Base-by-base conservation (phyloP, 2,888 invertebrate genomes). In the Acrobasis suavella region DNA sequence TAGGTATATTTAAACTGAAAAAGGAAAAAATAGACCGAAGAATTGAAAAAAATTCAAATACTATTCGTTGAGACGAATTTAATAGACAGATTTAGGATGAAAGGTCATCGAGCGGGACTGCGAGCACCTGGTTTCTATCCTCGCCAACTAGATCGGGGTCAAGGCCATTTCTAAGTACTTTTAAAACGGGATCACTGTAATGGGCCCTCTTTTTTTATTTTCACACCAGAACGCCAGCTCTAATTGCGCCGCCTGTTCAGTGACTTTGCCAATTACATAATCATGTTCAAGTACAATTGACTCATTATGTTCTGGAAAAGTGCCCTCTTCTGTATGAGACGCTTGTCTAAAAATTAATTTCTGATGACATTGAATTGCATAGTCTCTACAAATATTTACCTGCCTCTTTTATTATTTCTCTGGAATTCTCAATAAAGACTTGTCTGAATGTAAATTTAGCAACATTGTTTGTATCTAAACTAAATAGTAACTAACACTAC, bases 121-220 rank as follows among this genome's bases (percentile, higher is more conserved):
- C 65, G 61, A 71, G 72, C 83, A 85, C 82, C 82, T 85, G 82
- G 80, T 80, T 75, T 73, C 69, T 68, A 69, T 72, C 75, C 74
- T 72, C 77, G 87, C 86, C 87, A 87, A 88, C 72, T 78, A 73
- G 73, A 90, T 80, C 80, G 82, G 75, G 90, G 91, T 91, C 89
- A 89, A 89, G 89, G 89, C 83, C 89, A 89, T 85, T 77, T 80
- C 76, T 81, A 70, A 80, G 70, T 72, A 78, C 80, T 87, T 83
- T 81, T 83, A 82, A 86, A 85, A 83, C 74, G 77, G 75, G 70
- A 46, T 76, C 78, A 68, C 70, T 74, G 63, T 62, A 69, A 68
- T 68, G 68, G 66, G 65, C 58, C 62, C 62, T 67, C 63, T 70
- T 74, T 77, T 75, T 75, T 74, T 65, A 72, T 70, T 72, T 73